Conservation (phyloP, 2,797 vertebrate species). For the Vultur gryphus region DNA sequence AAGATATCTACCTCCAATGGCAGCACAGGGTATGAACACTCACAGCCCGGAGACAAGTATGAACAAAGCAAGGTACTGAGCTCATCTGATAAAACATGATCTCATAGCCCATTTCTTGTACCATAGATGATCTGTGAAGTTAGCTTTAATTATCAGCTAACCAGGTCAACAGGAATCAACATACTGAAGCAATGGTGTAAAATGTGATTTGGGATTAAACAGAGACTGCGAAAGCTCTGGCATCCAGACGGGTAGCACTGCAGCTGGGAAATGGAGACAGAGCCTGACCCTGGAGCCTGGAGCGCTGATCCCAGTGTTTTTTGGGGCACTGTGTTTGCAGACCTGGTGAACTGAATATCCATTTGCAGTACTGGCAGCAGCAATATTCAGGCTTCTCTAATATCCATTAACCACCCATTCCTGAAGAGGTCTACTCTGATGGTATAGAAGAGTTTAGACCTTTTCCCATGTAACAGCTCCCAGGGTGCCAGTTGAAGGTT, state of each 20-base stretch:
- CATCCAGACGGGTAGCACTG: neutral
- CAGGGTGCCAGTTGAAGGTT: neutral
- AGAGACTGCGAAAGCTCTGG: neutral
- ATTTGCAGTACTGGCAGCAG: neutral
- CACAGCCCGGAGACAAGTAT: conserved; percentile 78
- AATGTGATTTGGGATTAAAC: neutral
- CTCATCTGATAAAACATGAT: conserved; percentile 25
- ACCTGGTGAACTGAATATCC: neutral
- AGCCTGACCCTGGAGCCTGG: neutral
- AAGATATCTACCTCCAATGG: conserved; percentile 94
- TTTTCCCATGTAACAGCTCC: neutral
- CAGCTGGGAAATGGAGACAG: neutral
- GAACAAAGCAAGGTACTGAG: conserved; percentile 82
- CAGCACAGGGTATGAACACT: conserved; percentile 83
- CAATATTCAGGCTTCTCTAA: neutral
- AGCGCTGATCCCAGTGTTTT: neutral
- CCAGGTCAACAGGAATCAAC: neutral
- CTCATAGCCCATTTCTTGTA: neutral
- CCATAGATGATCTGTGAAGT: neutral
- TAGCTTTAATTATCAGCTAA: neutral
- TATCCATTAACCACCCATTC: neutral
- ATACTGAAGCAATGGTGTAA: neutral
- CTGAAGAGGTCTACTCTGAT: neutral
- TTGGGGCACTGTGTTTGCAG: neutral
- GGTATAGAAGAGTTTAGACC: neutral